phyloP scores from a whole-genome alignment of 1,140 invertebrate species.

The Tetramorium simillimum region DNA sequence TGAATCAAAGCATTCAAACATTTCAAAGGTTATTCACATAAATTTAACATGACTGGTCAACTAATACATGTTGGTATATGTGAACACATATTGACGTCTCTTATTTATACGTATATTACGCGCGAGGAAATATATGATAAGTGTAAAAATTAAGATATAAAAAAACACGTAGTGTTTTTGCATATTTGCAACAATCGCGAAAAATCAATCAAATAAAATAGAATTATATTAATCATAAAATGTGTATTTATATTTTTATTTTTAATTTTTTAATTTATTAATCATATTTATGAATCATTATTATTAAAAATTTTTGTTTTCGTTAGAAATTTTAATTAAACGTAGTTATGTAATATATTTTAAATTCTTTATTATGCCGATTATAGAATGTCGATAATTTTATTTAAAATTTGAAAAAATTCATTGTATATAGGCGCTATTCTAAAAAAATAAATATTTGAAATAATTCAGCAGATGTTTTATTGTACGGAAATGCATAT shows the following conservation, averaged over 20 bases:
- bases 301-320: neutral
- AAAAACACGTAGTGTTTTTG: neutral
- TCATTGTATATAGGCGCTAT: neutral
- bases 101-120: neutral
- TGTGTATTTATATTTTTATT: neutral
- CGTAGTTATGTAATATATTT: neutral
- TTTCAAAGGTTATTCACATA: neutral
- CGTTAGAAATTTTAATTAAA: neutral
- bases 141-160: neutral
- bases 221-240: neutral
- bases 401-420: conserved; percentile 6
- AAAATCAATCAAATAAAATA: neutral
- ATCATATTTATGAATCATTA: neutral
- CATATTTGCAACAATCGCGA: neutral
- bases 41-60: no score
- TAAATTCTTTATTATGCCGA: neutral
- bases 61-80: neutral
- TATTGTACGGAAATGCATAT: neutral
- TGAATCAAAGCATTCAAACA: neutral
- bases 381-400: neutral
- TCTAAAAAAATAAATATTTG: neutral
- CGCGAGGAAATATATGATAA: neutral
- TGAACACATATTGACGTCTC: neutral
- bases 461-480: neutral
- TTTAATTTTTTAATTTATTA: neutral